These are phyloP conservation scores for Hirundo rustica DNA, from an alignment of 2,797 vertebrate species.

Conservation along the genomic window DNA sequence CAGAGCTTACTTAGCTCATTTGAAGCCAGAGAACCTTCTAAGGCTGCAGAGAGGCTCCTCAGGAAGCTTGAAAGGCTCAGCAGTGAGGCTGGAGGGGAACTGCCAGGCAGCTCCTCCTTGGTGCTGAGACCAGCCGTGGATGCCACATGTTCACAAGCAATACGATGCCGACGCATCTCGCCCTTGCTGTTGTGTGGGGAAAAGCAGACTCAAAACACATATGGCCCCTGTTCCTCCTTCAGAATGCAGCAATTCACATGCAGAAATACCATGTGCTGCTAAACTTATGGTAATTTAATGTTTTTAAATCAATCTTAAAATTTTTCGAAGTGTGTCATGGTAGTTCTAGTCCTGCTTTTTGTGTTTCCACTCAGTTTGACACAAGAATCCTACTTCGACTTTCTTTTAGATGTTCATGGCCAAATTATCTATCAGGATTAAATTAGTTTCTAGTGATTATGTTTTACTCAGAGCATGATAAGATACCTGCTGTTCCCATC, in stretches of 20 bases:
- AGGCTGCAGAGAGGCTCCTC: background rate
- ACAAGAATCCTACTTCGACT: background rate
- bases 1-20: background rate
- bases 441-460: background rate
- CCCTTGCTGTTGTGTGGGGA: background rate
- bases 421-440: background rate
- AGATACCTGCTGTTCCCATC: background rate
- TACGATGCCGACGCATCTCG: background rate
- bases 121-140: background rate
- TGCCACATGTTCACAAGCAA: background rate
- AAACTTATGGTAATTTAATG: background rate
- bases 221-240: background rate
- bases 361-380: background rate
- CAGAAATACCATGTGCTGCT: background rate
- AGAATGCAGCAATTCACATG: background rate
- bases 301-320: background rate
- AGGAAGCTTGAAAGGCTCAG: background rate
- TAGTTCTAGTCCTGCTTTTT: background rate
- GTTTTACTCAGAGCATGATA: background rate
- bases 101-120: background rate
- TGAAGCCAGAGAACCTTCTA: constrained; percentile 27
- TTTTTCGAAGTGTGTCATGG: background rate
- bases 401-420: background rate
- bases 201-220: background rate
- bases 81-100: background rate